These are phyloP conservation scores for Alsophila aescularia DNA, from an alignment of 2,888 invertebrate genomes.

Conservation along the genomic window DNA sequence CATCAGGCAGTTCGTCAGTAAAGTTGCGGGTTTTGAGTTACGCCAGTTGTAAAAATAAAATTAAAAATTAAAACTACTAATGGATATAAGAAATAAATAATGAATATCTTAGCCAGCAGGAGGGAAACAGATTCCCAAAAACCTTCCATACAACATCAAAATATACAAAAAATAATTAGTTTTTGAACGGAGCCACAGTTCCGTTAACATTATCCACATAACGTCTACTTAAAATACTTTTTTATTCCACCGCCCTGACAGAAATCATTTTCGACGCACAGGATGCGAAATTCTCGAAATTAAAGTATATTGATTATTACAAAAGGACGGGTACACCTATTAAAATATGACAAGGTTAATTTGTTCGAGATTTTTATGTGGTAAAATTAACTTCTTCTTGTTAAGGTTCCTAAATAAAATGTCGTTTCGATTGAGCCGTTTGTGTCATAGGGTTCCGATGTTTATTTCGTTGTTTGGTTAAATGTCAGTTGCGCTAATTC, in stretches of 20 bases:
- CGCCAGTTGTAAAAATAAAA: too few species aligned
- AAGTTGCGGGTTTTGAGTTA: too few species aligned
- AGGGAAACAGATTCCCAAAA: conserved; percentile 2
- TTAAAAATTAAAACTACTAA: too few species aligned
- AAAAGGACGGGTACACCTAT: conserved; percentile 21
- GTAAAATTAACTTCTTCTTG: conserved; percentile 15
- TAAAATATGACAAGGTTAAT: conserved; percentile 39
- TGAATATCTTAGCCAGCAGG: conserved; percentile 2
- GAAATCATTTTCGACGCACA: conserved; percentile 30
- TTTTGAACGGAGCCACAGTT: conserved; percentile 33
- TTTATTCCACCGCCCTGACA: conserved; percentile 38
- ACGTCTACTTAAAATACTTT: conserved; percentile 38
- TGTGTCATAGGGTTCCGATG: conserved; percentile 16
- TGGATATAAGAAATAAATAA: background rate
- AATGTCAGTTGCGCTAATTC: conserved; percentile 18
- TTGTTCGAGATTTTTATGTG: conserved; percentile 14
- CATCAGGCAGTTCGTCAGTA: too few species aligned
- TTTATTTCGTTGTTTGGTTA: conserved; percentile 17
- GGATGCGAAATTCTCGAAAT: conserved; percentile 23
- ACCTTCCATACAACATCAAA: background rate
- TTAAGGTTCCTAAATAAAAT: conserved; percentile 27
- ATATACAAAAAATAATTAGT: conserved; percentile 38
- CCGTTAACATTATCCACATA: conserved; percentile 34
- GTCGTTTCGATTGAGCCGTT: conserved; percentile 22
- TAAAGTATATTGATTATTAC: conserved; percentile 33